phyloP scores from a whole-genome alignment of 2,888 invertebrate species.

The Acrocyrtus sp. region DNA sequence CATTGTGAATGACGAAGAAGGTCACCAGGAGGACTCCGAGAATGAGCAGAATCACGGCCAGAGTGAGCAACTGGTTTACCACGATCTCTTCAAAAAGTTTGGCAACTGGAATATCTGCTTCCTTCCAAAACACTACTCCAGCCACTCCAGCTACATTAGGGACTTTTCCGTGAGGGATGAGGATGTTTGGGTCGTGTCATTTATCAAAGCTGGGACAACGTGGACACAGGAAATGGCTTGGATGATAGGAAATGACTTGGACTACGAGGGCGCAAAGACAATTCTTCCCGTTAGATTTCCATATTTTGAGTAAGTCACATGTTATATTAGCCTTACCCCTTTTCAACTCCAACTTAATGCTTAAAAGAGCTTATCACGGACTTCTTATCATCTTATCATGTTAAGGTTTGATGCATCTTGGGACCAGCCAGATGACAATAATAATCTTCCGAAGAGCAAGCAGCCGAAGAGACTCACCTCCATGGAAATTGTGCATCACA shows the following conservation, averaged over 20 bases:
- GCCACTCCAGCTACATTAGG: constrained; percentile 65
- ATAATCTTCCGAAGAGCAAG: constrained; percentile 17
- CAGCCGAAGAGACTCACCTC: constrained; percentile 47
- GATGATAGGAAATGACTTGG: constrained; percentile 83
- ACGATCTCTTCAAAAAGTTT: constrained; percentile 53
- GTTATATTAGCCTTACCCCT: neutral
- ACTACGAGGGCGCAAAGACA: constrained; percentile 79
- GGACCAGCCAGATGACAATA: constrained; percentile 26
- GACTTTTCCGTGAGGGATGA: constrained; percentile 68
- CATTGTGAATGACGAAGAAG: neutral
- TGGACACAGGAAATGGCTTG: constrained; percentile 96
- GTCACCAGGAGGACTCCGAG: neutral
- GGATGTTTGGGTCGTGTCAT: constrained; percentile 67
- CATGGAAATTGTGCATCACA: constrained; percentile 56
- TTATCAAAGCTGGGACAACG: constrained; percentile 75
- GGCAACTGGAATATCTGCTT: constrained; percentile 59
- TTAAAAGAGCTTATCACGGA: neutral
- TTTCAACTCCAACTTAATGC: neutral
- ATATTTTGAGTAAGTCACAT: constrained; percentile 73
- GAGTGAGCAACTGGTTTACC: constrained; percentile 33
- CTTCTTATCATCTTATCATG: constrained; percentile 5
- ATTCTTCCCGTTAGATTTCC: constrained; percentile 75
- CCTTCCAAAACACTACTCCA: constrained; percentile 55
- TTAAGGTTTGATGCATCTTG: constrained; percentile 56
- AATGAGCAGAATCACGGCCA: neutral